phyloP scores from a whole-genome alignment of 2,888 invertebrate genomes.

The Diaphora mendica region DNA sequence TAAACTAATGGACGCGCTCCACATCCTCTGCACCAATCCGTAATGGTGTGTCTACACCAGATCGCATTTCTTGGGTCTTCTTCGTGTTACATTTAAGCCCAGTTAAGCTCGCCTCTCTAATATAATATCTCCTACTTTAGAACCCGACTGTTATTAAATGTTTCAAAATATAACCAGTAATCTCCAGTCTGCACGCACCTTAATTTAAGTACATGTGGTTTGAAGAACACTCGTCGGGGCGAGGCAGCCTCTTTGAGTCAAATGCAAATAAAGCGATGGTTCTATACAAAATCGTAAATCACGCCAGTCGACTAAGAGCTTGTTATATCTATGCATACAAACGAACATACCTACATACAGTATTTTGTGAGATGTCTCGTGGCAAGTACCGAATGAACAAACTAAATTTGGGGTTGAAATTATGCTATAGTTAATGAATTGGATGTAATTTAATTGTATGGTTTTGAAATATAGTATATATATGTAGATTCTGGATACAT shows the following conservation, averaged over 20 bases:
- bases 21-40: too few species aligned
- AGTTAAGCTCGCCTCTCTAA: too few species aligned
- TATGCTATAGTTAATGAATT: not conserved
- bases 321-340: constrained; percentile 16
- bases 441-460: not conserved
- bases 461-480: too few species aligned
- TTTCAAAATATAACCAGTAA: not conserved
- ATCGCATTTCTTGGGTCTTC: too few species aligned
- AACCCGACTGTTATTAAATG: not conserved
- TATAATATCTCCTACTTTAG: too few species aligned
- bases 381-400: not conserved
- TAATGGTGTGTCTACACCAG: too few species aligned
- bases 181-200: constrained; percentile 10
- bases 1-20: too few species aligned
- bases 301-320: constrained; percentile 57
- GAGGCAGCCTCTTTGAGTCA: constrained; percentile 53
- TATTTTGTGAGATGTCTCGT: not conserved
- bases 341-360: not conserved
- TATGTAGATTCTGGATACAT: too few species aligned
- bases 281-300: constrained; percentile 68
- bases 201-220: constrained; percentile 44
- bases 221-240: constrained; percentile 51
- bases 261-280: constrained; percentile 62
- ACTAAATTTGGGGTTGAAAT: not conserved
- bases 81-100: too few species aligned